Evolutionary conservation across 2,888 invertebrate species (phyloP).

Genomic region (Lamellibrachia satsuma): DNA sequence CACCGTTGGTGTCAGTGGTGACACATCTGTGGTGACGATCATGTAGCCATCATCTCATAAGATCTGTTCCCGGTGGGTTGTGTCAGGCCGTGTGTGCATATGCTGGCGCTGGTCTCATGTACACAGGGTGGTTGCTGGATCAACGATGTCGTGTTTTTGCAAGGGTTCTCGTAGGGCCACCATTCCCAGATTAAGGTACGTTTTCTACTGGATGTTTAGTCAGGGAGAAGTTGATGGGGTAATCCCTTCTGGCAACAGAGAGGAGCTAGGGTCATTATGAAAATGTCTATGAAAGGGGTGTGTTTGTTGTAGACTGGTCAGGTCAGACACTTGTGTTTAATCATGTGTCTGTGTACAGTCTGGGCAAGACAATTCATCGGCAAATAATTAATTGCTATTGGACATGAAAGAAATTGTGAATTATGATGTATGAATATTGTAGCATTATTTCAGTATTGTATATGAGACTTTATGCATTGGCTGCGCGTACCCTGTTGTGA

Average conservation of each 20-base stretch:
- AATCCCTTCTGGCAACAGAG: background rate
- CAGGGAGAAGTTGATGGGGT: background rate
- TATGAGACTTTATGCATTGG: background rate
- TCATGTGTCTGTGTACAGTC: background rate
- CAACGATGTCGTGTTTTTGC: background rate
- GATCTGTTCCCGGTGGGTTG: background rate
- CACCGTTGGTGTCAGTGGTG: background rate
- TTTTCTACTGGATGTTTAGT: background rate
- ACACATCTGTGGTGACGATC: background rate
- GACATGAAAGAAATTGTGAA: background rate
- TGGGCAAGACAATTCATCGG: background rate
- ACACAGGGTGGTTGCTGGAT: background rate
- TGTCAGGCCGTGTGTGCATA: background rate
- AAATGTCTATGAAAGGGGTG: background rate
- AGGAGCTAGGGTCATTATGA: background rate
- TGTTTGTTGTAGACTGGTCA: background rate
- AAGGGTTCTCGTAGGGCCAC: background rate
- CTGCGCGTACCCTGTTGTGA: background rate
- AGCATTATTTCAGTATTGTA: background rate
- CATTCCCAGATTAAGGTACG: background rate
- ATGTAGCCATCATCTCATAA: background rate
- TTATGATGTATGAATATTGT: background rate
- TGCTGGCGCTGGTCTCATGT: background rate
- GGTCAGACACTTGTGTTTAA: too few species aligned
- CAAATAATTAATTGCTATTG: background rate